These are phyloP conservation scores for Chymomyza costata DNA, from an alignment of 1,140 invertebrate species.

Conservation along the genomic window DNA sequence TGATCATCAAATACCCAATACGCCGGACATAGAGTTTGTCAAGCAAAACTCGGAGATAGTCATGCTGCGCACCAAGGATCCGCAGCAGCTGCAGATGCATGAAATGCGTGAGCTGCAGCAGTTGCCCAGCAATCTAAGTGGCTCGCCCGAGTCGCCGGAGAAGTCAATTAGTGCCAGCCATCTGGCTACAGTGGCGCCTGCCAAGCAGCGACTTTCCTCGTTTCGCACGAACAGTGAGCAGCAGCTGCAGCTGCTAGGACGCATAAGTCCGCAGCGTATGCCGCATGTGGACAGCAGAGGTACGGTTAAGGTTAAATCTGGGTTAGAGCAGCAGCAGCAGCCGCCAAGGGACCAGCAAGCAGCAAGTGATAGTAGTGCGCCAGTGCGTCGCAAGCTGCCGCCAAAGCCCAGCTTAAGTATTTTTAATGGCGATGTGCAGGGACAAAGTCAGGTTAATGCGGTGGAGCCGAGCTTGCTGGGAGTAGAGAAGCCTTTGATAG, in stretches of 20 bases:
- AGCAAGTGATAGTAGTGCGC: conserved; percentile 22
- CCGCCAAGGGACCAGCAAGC: conserved; percentile 20
- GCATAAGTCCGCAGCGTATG: conserved; percentile 33
- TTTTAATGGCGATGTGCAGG: conserved; percentile 45
- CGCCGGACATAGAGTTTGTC: conserved; percentile 72
- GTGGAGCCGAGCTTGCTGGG: conserved; percentile 15
- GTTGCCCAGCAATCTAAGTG: conserved; percentile 50
- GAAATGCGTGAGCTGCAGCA: conserved; percentile 70
- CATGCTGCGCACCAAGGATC: conserved; percentile 67
- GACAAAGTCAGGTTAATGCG: conserved; percentile 2
- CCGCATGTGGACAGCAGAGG: conserved; percentile 41
- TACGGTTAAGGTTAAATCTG: conserved; percentile 43
- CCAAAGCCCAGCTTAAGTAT: conserved; percentile 63
- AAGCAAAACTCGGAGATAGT: conserved; percentile 74
- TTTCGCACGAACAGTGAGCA: conserved; percentile 70
- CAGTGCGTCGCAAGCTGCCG: conserved; percentile 51
- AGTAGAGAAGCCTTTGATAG: conserved; percentile 43
- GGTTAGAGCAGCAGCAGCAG: conserved; percentile 33
- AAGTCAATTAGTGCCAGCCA: conserved; percentile 28
- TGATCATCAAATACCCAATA: conserved; percentile 69
- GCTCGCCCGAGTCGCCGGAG: conserved; percentile 52
- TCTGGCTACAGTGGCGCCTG: conserved; percentile 69
- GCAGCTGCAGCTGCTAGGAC: conserved; percentile 66
- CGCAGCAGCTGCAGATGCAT: conserved; percentile 52
- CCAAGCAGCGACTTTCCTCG: conserved; percentile 71